Evolutionary conservation across 2,113 vertebrate species (phyloP).

Genomic region (Halcyon malimbica): DNA sequence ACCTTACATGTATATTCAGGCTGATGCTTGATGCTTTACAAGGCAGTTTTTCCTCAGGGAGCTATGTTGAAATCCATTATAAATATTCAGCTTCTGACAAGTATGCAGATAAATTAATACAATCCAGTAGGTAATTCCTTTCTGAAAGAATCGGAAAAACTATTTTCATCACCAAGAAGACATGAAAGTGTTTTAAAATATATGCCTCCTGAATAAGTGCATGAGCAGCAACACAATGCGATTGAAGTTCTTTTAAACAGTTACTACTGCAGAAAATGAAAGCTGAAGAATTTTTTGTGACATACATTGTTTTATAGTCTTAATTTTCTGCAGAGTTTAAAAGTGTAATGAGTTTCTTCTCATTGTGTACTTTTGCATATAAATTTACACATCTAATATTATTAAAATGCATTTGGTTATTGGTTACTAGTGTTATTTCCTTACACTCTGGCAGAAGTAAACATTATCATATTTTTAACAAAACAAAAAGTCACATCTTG

Average conservation of each 20-base stretch:
- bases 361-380: background rate
- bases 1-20: background rate
- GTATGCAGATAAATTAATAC: constrained; percentile 23
- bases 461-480: background rate
- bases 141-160: background rate
- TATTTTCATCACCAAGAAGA: background rate
- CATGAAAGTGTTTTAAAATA: background rate
- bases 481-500: background rate
- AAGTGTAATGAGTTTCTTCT: background rate
- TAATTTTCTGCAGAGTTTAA: background rate
- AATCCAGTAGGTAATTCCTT: background rate
- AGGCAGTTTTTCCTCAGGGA: constrained; percentile 2
- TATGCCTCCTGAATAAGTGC: background rate
- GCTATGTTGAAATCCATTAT: background rate
- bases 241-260: background rate
- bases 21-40: background rate
- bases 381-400: background rate
- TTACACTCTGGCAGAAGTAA: background rate
- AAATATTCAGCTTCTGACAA: constrained; percentile 26
- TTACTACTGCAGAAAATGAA: background rate
- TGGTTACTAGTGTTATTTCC: background rate
- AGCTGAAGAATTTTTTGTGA: background rate
- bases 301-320: background rate
- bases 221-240: background rate
- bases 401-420: background rate